Evolutionary conservation across 2,113 vertebrate genomes (phyloP), one percentile per base, ranked within the genome.

Genomic region (Pelusios castaneus): DNA sequence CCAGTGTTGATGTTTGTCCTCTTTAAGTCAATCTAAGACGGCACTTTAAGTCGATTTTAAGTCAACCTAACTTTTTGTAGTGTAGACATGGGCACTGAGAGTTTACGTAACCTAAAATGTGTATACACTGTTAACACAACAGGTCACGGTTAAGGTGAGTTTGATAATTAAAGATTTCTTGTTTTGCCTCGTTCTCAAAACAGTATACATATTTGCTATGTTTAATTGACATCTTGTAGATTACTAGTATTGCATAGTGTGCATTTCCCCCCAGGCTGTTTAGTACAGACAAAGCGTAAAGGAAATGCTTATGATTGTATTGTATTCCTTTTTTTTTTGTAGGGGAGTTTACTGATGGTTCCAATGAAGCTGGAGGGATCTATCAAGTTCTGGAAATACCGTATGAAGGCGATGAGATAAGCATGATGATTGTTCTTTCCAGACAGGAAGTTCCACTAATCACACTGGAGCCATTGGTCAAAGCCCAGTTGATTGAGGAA

Each of bases 311-410:
- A 19, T 81, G 22, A 85, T 3, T 22, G 6, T 1, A 7, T 45
- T 87, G 22, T 92, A 5, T 94, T 81, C 80, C 58, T 10, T 47
- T 47, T 47, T 95, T 25, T 82, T 34, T 89, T 97, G 19, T 84
- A 99, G 99, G 99, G n/a, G 99, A 99, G 97, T 99, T 99, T 97
- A 99, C 99, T 60, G 99, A 99, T 82, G 99, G 99, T 80, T 99
- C 99, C 77, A 98, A 99, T 56, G 99, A 99, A 96, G 99, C 99
- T 8, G 99, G 99, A 1, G 99, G 99, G 8, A 98, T 99, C 92
- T 99, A 99, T 96, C 99, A 99, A 98, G 99, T 99, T 24, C 93
- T 99, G 92, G 99, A 99, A 98, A 99, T 99, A 95, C 99, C 99
- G 0, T 99, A 99, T 14, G 99, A 99, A 85, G 99, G 99, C 17